phyloP scores from a whole-genome alignment of 2,797 vertebrate species.

The Brachyalestes nurse region DNA sequence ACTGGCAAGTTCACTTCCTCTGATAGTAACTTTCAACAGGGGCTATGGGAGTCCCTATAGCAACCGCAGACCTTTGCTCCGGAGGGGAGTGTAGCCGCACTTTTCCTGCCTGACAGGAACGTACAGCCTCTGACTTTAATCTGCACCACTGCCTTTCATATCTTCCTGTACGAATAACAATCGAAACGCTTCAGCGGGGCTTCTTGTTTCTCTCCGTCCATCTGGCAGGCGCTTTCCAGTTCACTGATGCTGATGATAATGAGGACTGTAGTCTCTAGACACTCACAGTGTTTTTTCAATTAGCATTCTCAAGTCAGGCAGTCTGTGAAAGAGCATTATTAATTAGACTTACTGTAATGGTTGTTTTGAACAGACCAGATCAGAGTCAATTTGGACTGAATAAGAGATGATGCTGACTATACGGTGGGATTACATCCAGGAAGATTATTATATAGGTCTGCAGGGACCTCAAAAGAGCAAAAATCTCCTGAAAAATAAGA shows the following conservation, averaged over 20 bases:
- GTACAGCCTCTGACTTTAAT: neutral
- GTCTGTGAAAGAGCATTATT: constrained; percentile 26
- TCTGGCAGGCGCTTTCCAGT: constrained; percentile 37
- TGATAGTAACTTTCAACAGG: constrained; percentile 50
- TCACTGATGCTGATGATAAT: constrained; percentile 24
- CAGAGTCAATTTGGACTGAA: neutral
- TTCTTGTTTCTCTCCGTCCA: constrained; percentile 42
- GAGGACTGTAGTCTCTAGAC: constrained; percentile 17
- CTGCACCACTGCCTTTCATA: neutral
- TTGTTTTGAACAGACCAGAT: constrained; percentile 16
- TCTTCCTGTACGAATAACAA: constrained; percentile 36
- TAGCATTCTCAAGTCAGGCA: constrained; percentile 37
- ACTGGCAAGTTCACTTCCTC: constrained; percentile 48
- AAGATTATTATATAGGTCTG: neutral
- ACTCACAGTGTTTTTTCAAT: constrained; percentile 35
- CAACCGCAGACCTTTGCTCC: constrained; percentile 60
- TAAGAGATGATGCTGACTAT: neutral
- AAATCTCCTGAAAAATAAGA: neutral
- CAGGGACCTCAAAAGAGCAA: too few relatives aligned
- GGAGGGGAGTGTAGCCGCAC: constrained; percentile 14
- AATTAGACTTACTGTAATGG: constrained; percentile 25
- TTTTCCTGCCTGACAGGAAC: neutral
- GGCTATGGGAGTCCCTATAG: constrained; percentile 58
- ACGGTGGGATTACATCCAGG: neutral
- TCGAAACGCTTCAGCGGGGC: neutral